Evolutionary conservation across 1,140 invertebrate species (phyloP), one percentile per base, ranked within the genome.

Genomic region (Lysiphlebus fabarum): DNA sequence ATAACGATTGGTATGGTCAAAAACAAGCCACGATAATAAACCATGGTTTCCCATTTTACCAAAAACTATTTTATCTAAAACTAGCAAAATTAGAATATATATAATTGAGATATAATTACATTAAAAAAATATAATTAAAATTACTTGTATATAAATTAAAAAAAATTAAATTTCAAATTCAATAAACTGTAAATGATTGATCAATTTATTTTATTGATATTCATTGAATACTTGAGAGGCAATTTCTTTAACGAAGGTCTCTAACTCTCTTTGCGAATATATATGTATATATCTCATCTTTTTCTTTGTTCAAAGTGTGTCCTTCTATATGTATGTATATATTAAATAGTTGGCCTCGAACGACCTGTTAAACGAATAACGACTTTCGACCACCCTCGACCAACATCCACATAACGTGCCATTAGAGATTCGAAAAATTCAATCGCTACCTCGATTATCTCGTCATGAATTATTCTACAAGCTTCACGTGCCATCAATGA

Each of bases 381-480:
- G 53, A 54, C 53, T 54, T 54, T 54, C 41, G 53, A 43, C 53
- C 53, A 54, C 53, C 53, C 53, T 43, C 53, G 53, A 33, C 41
- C 41, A 41, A 40, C 38, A 38, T 34, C 38, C 53, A 44, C 53
- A 40, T 54, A 54, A 54, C 41, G 53, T 54, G 53, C 53, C 53
- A 54, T 54, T 54, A 54, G 53, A 54, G 53, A 54, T 40, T 43
- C 53, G 53, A 54, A 54, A 54, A 54, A 54, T 54, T 54, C 53
- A 54, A 54, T 54, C 53, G 53, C 41, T 54, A 54, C 53, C 40
- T 43, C 40, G 53, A 54, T 54, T 54, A 54, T 54, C 47, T 17
- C 40, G 26, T 54, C 53, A 54, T 54, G 53, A 54, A 54, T 54
- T 54, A 54, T 54, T 54, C 53, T 14, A 33, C 33, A 49, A 49